Conservation (phyloP, 2,888 invertebrate genomes). For the Zaprionus bogoriensis region DNA sequence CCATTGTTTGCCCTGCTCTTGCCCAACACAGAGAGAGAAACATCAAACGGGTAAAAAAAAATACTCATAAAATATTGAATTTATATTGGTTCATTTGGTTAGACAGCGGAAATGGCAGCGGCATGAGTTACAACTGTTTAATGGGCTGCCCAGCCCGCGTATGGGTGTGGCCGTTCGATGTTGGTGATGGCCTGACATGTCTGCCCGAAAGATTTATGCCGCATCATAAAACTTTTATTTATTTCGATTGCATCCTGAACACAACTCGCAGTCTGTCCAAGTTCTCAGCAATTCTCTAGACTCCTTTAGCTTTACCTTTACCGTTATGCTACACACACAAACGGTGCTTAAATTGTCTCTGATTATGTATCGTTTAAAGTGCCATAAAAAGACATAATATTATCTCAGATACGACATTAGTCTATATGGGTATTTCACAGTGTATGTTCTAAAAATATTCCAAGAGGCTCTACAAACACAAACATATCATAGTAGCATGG, state of each 20-base stretch:
- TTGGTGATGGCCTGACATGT: slow-evolving; percentile 21
- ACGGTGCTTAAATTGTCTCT: slow-evolving; percentile 2
- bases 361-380: neutral
- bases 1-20: slow-evolving; percentile 27
- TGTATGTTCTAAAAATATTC: too few species aligned
- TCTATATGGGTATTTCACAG: too few species aligned
- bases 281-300: neutral
- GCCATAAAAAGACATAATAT: neutral
- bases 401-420: too few species aligned
- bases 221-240: slow-evolving; percentile 49
- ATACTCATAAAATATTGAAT: slow-evolving; percentile 62
- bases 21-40: neutral
- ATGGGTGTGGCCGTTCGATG: slow-evolving; percentile 29
- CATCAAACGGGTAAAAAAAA: neutral
- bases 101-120: slow-evolving; percentile 53
- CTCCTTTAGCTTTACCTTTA: neutral
- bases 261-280: slow-evolving; percentile 8
- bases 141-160: slow-evolving; percentile 29
- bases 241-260: slow-evolving; percentile 25
- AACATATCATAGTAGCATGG: too few species aligned
- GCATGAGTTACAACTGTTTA: slow-evolving; percentile 62
- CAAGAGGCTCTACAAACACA: too few species aligned
- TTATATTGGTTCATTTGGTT: slow-evolving; percentile 63
- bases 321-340: neutral
- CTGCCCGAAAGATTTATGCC: slow-evolving; percentile 46